Evolutionary conservation across 1,140 invertebrate species (phyloP).

Genomic region (Macrostomum lignano): DNA sequence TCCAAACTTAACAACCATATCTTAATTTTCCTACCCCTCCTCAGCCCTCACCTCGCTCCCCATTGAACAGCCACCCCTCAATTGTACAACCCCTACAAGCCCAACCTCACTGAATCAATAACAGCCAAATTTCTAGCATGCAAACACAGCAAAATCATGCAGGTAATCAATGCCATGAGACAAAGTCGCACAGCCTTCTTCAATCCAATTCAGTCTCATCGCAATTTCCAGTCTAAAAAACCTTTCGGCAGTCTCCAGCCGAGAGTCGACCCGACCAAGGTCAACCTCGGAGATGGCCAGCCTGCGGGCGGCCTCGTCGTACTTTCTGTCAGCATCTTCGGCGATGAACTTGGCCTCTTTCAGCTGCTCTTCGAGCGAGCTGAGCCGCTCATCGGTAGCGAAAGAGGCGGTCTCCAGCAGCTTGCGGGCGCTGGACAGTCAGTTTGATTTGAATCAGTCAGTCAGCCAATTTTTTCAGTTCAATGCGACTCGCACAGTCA

Average conservation of each 20-base stretch:
- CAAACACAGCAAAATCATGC: conserved; percentile 2
- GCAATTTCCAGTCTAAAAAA: conserved; percentile 36
- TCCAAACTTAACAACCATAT: no score
- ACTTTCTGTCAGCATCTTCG: conserved; percentile 98
- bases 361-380: conserved; percentile 78
- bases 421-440: conserved; percentile 86
- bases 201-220: no score
- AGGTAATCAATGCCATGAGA: conserved; percentile 31
- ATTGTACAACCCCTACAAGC: no score
- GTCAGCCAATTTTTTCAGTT: no score
- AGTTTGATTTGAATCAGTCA: no score
- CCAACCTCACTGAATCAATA: no score
- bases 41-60: no score
- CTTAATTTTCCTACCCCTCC: no score
- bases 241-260: conserved; percentile 96
- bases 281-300: conserved; percentile 99
- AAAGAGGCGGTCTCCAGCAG: conserved; percentile 92
- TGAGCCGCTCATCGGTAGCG: conserved; percentile 95
- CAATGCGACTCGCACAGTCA: no score
- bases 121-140: no score
- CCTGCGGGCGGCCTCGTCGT: conserved; percentile 99
- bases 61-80: no score
- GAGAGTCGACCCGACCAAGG: conserved; percentile 95
- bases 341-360: conserved; percentile 91
- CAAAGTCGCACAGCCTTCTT: no score